These are phyloP conservation scores for Andrena chrysosceles DNA, from an alignment of 2,888 invertebrate species.

Conservation along the genomic window DNA sequence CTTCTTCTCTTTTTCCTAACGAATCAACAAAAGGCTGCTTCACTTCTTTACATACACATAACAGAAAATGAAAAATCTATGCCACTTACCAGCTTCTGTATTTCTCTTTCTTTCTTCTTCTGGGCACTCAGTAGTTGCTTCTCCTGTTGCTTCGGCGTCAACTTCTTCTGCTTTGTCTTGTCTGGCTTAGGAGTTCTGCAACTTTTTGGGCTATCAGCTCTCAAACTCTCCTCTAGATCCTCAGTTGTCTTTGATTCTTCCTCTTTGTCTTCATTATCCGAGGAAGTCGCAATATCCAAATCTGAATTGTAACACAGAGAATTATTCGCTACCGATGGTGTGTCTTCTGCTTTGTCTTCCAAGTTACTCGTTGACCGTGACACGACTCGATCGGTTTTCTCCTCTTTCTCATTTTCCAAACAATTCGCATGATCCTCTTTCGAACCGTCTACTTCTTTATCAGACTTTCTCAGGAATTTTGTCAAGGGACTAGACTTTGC, in stretches of 20 bases:
- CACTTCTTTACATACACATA: neutral
- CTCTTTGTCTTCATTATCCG: constrained; percentile 69
- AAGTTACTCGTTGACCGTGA: neutral
- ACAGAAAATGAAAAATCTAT: neutral
- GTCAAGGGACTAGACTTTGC: constrained; percentile 64
- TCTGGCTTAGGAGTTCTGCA: constrained; percentile 44
- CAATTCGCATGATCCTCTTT: constrained; percentile 5
- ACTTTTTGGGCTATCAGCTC: constrained; percentile 38
- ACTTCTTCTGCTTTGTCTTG: constrained; percentile 68
- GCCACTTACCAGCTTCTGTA: constrained; percentile 84
- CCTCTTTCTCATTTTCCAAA: constrained; percentile 5
- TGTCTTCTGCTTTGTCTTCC: constrained; percentile 20
- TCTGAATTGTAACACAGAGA: constrained; percentile 56
- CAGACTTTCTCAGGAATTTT: constrained; percentile 73
- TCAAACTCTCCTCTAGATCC: constrained; percentile 17
- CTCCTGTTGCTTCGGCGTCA: constrained; percentile 85
- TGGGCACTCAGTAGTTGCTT: constrained; percentile 87
- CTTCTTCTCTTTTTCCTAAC: constrained; percentile 86
- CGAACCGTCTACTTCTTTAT: constrained; percentile 25
- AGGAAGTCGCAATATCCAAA: constrained; percentile 66
- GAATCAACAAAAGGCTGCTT: constrained; percentile 66
- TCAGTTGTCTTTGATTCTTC: constrained; percentile 30
- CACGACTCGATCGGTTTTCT: neutral
- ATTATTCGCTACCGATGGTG: constrained; percentile 12
- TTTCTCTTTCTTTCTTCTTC: constrained; percentile 87